These are phyloP conservation scores for Hymenochirus boettgeri DNA, from an alignment of 2,113 vertebrate genomes.

Conservation along the genomic window DNA sequence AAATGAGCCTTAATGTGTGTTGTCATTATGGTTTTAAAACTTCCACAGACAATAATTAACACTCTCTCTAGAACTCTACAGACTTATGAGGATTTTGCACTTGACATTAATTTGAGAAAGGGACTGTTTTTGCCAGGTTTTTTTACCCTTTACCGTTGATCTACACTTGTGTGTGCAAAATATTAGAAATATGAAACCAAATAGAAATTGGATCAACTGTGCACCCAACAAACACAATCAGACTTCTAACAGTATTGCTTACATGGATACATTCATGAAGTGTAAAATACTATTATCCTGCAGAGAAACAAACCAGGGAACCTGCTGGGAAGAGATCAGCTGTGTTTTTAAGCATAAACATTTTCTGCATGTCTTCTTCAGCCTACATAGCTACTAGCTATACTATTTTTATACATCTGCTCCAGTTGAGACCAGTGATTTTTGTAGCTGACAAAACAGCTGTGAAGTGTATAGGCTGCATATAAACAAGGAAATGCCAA, in stretches of 20 bases:
- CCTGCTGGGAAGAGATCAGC: background rate
- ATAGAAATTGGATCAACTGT: background rate
- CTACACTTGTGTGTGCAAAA: too few relatives aligned
- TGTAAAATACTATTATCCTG: background rate
- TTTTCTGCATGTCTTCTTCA: slow-evolving; percentile 23
- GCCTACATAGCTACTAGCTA: slow-evolving; percentile 6
- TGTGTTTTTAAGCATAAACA: slow-evolving; percentile 16
- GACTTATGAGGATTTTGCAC: too few relatives aligned
- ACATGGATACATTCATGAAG: background rate
- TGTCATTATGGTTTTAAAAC: too few relatives aligned
- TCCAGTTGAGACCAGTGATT: slow-evolving; percentile 12
- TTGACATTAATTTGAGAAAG: too few relatives aligned
- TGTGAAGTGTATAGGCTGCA: background rate
- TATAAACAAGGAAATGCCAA: too few relatives aligned
- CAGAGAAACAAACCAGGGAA: background rate
- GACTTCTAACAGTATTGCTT: background rate
- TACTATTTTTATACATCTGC: slow-evolving; percentile 27
- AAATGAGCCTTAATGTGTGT: too few relatives aligned
- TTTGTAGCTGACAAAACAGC: slow-evolving; percentile 19
- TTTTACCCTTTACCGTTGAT: too few relatives aligned
- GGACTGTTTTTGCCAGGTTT: too few relatives aligned
- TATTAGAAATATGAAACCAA: too few relatives aligned
- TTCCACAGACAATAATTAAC: too few relatives aligned
- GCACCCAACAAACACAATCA: background rate
- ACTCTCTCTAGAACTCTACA: too few relatives aligned